Percentiles rank a stretch among this genome's conserved stretches.
Conservation (phyloP, 2,797 vertebrate genomes). For the Percopsis omiscomaycus region DNA sequence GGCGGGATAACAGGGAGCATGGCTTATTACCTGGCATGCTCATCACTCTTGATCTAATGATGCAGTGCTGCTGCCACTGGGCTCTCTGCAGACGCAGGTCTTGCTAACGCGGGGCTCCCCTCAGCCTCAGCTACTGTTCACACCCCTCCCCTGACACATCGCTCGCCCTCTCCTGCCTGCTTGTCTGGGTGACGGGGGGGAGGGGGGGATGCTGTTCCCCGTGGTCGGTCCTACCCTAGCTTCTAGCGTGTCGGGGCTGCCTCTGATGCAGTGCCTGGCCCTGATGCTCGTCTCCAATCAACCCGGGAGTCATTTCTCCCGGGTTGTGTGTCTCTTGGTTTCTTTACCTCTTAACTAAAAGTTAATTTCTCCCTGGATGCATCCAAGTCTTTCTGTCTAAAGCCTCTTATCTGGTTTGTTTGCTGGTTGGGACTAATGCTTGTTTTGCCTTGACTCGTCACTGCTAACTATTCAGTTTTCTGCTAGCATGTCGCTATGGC, state of each 20-base stretch:
- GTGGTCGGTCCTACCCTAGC: not conserved
- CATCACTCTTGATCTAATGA: slow-evolving; percentile 56
- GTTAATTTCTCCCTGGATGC: too few species aligned
- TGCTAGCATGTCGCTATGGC: too few species aligned
- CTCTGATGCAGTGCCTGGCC: too few species aligned
- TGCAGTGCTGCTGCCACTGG: slow-evolving; percentile 27
- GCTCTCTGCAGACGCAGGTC: not conserved
- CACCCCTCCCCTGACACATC: not conserved
- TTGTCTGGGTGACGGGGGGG: not conserved
- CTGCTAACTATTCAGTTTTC: not conserved
- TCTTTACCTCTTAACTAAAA: too few species aligned
- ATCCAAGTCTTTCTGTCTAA: too few species aligned
- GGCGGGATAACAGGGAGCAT: slow-evolving; percentile 46
- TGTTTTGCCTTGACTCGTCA: too few species aligned
- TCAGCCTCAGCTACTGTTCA: not conserved
- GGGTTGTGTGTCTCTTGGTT: too few species aligned
- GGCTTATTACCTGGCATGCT: slow-evolving; percentile 59
- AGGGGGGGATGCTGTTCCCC: not conserved
- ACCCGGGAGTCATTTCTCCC: too few species aligned
- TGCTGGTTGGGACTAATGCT: too few species aligned
- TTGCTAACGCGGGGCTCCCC: not conserved
- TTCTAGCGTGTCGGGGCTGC: not conserved
- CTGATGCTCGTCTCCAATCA: too few species aligned
- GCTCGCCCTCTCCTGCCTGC: too few species aligned
- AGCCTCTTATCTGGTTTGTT: too few species aligned